Base-by-base conservation (phyloP, 1,140 invertebrate species). In the Brachionus rubens region DNA sequence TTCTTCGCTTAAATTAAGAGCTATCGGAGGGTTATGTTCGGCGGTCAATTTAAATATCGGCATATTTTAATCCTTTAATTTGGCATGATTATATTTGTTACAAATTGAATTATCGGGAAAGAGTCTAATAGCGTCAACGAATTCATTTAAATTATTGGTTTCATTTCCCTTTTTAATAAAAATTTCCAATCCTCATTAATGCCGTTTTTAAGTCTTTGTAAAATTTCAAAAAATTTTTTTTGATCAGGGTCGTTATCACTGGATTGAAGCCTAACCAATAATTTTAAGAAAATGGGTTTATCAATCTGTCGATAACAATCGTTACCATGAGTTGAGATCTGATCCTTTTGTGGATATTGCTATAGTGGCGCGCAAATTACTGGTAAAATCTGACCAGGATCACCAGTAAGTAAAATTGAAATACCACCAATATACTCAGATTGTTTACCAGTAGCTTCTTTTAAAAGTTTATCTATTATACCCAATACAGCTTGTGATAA, bases 331-430 rank as follows among this genome's bases (percentile, higher is more conserved):
- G n/a, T 52, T 1, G 48, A 52, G 48, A 52, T 24, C 21, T 52
- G 48, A 52, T 52, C n/a, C 19, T 52, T 52, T 52, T 14, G 48
- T 19, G 48, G 48, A 52, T 19, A 52, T 19, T 52, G 14, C n/a
- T 52, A 52, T 19, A 52, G 48, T 52, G 48, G 48, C 21, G 48
- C 48, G 19, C 48, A 14, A 14, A 52, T 52, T 19, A 52, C 48
- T 52, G 14, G 14, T 24, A 52, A 52, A 3, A 52, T 10, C 21
- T 52, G 48, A 52, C 48, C 48, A 52, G 48, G 48, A 52, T 52
- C 48, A 24, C 48, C n/a, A 52, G 19, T 52, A 52, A 52, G 48
- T 52, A 52, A 52, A 52, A 52, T 52, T 52, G 48, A 52, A 52
- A 52, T 10, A 52, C 19, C 19, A 52, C 48, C 48, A 52, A 16